phyloP scores from a whole-genome alignment of 30 jellyfish, hydroid and myxozoan genomes.

The Hydractinia echinata region DNA sequence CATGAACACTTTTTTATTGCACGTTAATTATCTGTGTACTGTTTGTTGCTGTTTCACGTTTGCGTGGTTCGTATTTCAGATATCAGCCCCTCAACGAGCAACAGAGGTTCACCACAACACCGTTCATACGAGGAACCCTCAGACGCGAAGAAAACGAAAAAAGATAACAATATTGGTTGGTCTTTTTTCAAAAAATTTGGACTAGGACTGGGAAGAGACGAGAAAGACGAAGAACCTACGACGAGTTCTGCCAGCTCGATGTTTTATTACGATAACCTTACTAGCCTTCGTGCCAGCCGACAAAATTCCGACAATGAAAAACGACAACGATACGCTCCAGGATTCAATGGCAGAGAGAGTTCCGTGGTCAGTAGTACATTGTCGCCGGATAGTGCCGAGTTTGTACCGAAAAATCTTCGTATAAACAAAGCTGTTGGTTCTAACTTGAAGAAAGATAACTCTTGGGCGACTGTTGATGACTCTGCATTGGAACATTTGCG shows the following conservation, averaged over 20 bases:
- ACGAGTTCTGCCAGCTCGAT: conserved; percentile 77
- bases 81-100: conserved; percentile 39
- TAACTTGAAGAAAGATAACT: conserved; percentile 27
- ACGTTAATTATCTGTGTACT: too few species aligned
- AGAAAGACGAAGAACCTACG: conserved; percentile 20
- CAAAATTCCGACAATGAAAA: conserved; percentile 50
- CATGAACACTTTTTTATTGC: too few species aligned
- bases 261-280: conserved; percentile 90
- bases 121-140: conserved; percentile 18
- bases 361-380: conserved; percentile 46
- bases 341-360: not conserved
- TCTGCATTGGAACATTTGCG: conserved; percentile 45
- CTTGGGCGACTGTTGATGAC: conserved; percentile 57
- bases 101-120: conserved; percentile 54
- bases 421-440: conserved; percentile 40
- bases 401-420: conserved; percentile 81
- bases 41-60: too few species aligned
- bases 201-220: conserved; percentile 4
- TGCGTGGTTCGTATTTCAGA: conserved; percentile 20
- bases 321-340: conserved; percentile 16
- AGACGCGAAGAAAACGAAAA: conserved; percentile 1
- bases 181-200: conserved; percentile 19
- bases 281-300: conserved; percentile 92
- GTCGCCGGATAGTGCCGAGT: conserved; percentile 95
- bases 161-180: conserved; percentile 6